These are phyloP conservation scores for Drosophila buzzatii DNA, from an alignment of 2,888 invertebrate species.

Conservation along the genomic window DNA sequence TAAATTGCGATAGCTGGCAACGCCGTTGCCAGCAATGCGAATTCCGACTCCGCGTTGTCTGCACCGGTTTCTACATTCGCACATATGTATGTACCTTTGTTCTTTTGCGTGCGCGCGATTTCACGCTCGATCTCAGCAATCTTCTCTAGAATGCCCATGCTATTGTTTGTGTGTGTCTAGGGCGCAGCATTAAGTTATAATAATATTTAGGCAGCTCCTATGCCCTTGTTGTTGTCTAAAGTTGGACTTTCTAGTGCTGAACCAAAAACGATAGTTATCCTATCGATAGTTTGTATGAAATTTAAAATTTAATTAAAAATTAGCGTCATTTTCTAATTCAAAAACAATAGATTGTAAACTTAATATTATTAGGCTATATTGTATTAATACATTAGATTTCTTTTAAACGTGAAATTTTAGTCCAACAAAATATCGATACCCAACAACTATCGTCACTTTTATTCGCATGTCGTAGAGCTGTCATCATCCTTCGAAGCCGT, in stretches of 20 bases:
- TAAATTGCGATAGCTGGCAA: slow-evolving; percentile 63
- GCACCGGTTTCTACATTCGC: slow-evolving; percentile 35
- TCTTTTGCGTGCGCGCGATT: slow-evolving; percentile 99
- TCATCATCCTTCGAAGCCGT: background rate
- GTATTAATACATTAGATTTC: too few species aligned
- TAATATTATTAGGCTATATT: too few species aligned
- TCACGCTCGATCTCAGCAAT: slow-evolving; percentile 99
- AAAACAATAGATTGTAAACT: too few species aligned
- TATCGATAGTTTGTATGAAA: slow-evolving; percentile 12
- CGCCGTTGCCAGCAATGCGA: slow-evolving; percentile 65
- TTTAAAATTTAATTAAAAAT: too few species aligned
- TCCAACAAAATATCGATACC: background rate
- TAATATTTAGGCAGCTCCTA: slow-evolving; percentile 40
- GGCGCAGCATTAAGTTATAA: slow-evolving; percentile 64
- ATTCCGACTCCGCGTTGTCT: slow-evolving; percentile 41
- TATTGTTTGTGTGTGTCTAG: slow-evolving; percentile 18
- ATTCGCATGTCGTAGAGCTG: slow-evolving; percentile 1
- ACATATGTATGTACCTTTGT: slow-evolving; percentile 92
- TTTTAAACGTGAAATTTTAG: too few species aligned
- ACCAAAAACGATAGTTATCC: too few species aligned
- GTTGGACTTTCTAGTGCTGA: slow-evolving; percentile 26
- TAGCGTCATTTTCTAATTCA: too few species aligned
- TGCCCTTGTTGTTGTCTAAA: slow-evolving; percentile 51
- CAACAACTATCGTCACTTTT: background rate
- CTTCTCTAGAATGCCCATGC: slow-evolving; percentile 99